Evolutionary conservation across 2,113 vertebrate genomes (phyloP), one percentile per base, ranked within the genome.

Genomic region (Henicopernis longicauda): DNA sequence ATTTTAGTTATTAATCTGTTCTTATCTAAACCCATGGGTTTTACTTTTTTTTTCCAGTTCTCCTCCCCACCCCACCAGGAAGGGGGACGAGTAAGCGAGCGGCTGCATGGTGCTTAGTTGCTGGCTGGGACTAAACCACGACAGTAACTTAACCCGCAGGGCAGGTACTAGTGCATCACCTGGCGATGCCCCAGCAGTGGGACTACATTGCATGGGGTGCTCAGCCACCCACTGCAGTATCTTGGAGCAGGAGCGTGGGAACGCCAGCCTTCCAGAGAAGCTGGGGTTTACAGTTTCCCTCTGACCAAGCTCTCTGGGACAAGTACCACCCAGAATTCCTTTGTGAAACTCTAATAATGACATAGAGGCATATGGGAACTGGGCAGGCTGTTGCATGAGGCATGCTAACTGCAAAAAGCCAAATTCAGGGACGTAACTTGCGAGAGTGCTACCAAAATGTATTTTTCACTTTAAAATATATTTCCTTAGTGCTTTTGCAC

Each of bases 151-250:
- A 67, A 55, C 38, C 78, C 17, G 0, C 10, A 3, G 78, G 13
- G 38, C 73, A 10, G 45, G 61, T 32, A 25, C 38, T 4, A 31
- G n/a, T 5, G 0, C 31, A 7, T 21, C 17, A 15, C 40, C 73
- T 67, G 69, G 62, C 1, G 0, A 2, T 65, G 54, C 52, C 40
- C 23, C 1, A 5, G 20, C 27, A 36, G 49, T 0, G 2, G 59
- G 16, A 36, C 0, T 0, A 1, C 0, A 0, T 13, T 63, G 23
- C 23, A 8, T 1, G 6, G 10, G 16, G 18, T 42, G 45, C 67
- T 70, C 36, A 63, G 71, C 36, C 18, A 6, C 32, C 26, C 13
- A 2, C 65, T 36, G 40, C 36, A 49, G 36, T 21, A 9, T 31
- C 65, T 84, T 74, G 57, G 74, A 84, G 29, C 21, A 62, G 69